A percentile compares a stretch with the other conserved stretches of the same genome.
Evolutionary conservation across 2,797 vertebrate species (phyloP).

Genomic region (Remorina albescens): DNA sequence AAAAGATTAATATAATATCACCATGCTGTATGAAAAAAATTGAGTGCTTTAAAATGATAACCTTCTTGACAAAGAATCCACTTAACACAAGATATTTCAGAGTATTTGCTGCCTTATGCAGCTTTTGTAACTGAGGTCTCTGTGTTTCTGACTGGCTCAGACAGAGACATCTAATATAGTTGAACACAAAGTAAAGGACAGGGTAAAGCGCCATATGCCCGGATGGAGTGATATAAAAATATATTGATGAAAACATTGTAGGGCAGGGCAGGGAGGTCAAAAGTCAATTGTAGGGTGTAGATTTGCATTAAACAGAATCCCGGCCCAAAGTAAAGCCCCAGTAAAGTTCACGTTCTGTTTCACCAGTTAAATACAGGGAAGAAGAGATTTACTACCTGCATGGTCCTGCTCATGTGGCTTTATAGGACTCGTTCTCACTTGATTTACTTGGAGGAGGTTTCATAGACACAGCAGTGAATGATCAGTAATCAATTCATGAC

Average conservation of each 20-base stretch:
- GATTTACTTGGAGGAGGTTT: neutral
- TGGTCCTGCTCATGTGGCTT: constrained; percentile 4
- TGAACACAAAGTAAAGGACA: neutral
- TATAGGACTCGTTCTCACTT: neutral
- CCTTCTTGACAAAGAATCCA: neutral
- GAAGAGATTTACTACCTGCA: neutral
- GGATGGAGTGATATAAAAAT: neutral
- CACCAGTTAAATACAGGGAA: neutral
- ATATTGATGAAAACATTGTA: neutral
- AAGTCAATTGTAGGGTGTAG: neutral
- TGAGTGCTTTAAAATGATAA: neutral
- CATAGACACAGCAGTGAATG: neutral
- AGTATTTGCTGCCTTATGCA: too few relatives aligned
- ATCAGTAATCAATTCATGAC: neutral
- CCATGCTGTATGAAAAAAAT: neutral
- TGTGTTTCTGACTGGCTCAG: neutral
- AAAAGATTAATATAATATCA: too few relatives aligned
- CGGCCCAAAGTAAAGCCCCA: too few relatives aligned
- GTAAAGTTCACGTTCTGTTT: neutral
- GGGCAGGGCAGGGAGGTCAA: neutral
- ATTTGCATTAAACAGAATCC: neutral
- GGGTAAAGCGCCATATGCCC: neutral
- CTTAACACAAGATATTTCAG: neutral
- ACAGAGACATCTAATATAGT: too few relatives aligned
- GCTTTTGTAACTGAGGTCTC: neutral